A percentile compares a stretch with the other conserved stretches of the same genome.
Evolutionary conservation across 1,140 invertebrate species (phyloP).

Genomic region (Vanessa tameamea): DNA sequence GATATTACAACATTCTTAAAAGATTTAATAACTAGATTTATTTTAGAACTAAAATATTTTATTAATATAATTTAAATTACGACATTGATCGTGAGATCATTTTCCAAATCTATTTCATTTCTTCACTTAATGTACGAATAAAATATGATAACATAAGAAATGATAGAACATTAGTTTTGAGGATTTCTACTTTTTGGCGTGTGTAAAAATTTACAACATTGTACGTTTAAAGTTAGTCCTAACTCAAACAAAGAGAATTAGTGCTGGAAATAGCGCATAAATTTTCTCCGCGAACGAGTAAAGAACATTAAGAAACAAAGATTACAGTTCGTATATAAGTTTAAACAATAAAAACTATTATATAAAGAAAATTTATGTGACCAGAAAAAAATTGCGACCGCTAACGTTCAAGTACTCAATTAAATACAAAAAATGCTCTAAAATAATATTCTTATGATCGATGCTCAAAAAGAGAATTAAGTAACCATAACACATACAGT

Average conservation of each 20-base stretch:
- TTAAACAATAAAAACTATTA: background rate
- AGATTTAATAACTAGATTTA: constrained; percentile 59
- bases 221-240: constrained; percentile 50
- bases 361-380: background rate
- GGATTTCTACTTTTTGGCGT: constrained; percentile 10
- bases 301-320: constrained; percentile 67
- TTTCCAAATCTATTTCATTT: background rate
- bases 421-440: background rate
- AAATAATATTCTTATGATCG: no score
- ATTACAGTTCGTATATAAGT: constrained; percentile 44
- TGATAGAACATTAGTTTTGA: background rate
- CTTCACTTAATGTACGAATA: background rate
- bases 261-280: constrained; percentile 66
- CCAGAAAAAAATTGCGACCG: background rate
- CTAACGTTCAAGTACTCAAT: background rate
- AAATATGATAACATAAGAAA: background rate
- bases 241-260: constrained; percentile 59
- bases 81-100: background rate
- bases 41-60: constrained; percentile 19
- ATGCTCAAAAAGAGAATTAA: no score
- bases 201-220: constrained; percentile 15
- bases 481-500: no score
- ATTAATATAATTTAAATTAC: background rate
- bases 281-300: constrained; percentile 66
- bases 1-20: constrained; percentile 75